These are phyloP conservation scores for Dolichomitus sp. DNA, from an alignment of 2,888 invertebrate genomes.

Conservation along the genomic window DNA sequence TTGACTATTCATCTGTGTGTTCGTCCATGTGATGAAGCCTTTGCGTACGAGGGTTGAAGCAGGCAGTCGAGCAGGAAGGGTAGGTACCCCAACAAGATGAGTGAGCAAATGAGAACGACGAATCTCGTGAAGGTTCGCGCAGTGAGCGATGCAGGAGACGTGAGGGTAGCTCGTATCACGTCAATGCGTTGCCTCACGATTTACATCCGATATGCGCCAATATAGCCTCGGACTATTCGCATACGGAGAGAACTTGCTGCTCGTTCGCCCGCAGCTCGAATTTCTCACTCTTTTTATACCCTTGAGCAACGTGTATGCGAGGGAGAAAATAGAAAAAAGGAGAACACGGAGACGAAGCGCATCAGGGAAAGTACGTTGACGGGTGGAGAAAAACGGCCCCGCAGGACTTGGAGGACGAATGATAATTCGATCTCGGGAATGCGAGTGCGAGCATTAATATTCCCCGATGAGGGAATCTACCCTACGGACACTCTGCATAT, in stretches of 20 bases:
- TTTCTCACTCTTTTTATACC: conserved; percentile 13
- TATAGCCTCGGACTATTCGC: conserved; percentile 64
- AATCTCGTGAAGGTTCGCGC: conserved; percentile 43
- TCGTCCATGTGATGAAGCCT: background rate
- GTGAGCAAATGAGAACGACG: conserved; percentile 51
- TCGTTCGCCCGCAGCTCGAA: conserved; percentile 6
- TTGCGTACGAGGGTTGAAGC: conserved; percentile 26
- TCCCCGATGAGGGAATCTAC: conserved; percentile 50
- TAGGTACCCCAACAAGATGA: conserved; percentile 38
- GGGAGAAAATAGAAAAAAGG: conserved; percentile 31
- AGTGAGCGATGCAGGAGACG: conserved; percentile 69
- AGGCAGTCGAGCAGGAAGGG: conserved; percentile 37
- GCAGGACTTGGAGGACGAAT: conserved; percentile 34
- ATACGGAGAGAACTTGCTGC: conserved; percentile 43
- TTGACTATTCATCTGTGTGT: conserved; percentile 11
- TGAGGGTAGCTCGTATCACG: conserved; percentile 72
- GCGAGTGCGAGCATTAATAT: conserved; percentile 51
- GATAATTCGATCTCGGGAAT: conserved; percentile 54
- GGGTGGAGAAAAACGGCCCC: conserved; percentile 21
- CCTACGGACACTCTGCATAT: conserved; percentile 40
- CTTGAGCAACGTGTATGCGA: conserved; percentile 12
- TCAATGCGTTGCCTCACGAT: conserved; percentile 74
- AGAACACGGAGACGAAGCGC: conserved; percentile 11
- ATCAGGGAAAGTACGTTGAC: conserved; percentile 17
- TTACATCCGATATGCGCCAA: conserved; percentile 75